These are phyloP conservation scores for Micromys minutus DNA, from an alignment of 2,113 vertebrate genomes.

Conservation along the genomic window DNA sequence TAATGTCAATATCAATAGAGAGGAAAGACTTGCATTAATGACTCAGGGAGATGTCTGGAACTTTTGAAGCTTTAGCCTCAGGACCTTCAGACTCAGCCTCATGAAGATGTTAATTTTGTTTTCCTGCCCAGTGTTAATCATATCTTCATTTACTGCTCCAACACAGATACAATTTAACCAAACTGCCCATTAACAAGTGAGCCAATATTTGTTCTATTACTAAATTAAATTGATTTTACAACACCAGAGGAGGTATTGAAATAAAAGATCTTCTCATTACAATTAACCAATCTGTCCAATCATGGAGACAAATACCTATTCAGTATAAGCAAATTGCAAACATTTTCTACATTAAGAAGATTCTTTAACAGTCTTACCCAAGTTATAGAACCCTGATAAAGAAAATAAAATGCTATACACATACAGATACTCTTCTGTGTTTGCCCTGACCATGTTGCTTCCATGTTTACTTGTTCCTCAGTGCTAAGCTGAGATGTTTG, in stretches of 20 bases:
- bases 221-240: conserved; percentile 7
- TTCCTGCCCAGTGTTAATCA: background rate
- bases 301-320: background rate
- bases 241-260: background rate
- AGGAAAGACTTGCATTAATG: background rate
- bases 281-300: background rate
- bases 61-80: background rate
- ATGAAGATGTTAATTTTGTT: background rate
- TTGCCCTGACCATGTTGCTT: background rate
- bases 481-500: background rate
- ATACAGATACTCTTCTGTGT: background rate
- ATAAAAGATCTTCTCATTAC: conserved; percentile 1
- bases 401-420: background rate
- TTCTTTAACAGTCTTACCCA: background rate
- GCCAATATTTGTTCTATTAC: background rate
- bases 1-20: background rate
- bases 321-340: background rate
- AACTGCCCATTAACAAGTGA: background rate
- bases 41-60: background rate
- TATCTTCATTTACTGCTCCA: background rate
- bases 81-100: background rate
- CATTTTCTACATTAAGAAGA: background rate
- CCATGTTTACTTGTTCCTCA: background rate
- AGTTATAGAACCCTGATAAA: background rate
- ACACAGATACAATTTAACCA: background rate